phyloP scores from a whole-genome alignment of 2,113 vertebrate species.

The Bostrychus sinensis region DNA sequence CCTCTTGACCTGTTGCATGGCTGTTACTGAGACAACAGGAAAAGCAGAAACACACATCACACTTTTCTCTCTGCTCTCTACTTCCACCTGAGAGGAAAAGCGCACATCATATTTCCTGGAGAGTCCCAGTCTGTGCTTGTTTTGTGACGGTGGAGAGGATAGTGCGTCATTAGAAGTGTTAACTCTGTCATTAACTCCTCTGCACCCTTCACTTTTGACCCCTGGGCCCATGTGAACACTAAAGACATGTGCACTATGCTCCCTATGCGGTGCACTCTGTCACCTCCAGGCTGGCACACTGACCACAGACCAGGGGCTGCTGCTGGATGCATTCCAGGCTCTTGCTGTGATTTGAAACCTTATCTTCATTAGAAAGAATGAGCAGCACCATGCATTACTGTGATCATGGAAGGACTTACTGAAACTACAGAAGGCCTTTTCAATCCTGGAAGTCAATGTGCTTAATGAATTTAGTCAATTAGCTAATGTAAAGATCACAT shows the following conservation, averaged over 20 bases:
- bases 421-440: slow-evolving; percentile 37
- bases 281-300: slow-evolving; percentile 49
- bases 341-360: slow-evolving; percentile 61
- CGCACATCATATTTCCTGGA: slow-evolving; percentile 56
- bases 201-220: slow-evolving; percentile 38
- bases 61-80: slow-evolving; percentile 41
- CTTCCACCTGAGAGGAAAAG: slow-evolving; percentile 67
- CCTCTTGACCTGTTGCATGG: slow-evolving; percentile 51
- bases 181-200: slow-evolving; percentile 50
- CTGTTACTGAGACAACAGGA: slow-evolving; percentile 70
- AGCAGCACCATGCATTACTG: slow-evolving; percentile 47
- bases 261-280: slow-evolving; percentile 59
- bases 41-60: slow-evolving; percentile 41
- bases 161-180: slow-evolving; percentile 45
- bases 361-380: slow-evolving; percentile 64
- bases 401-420: slow-evolving; percentile 37
- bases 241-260: slow-evolving; percentile 40
- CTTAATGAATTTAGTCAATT: slow-evolving; percentile 41
- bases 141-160: slow-evolving; percentile 24
- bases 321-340: slow-evolving; percentile 54
- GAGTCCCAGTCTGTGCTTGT: slow-evolving; percentile 30
- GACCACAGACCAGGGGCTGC: slow-evolving; percentile 35
- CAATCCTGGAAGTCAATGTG: slow-evolving; percentile 31
- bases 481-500: slow-evolving; percentile 19
- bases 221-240: slow-evolving; percentile 33